Percentiles rank a stretch among this genome's conserved stretches.
Evolutionary conservation across 1,140 invertebrate species (phyloP).

Genomic region (Acromyrmex charruanus): DNA sequence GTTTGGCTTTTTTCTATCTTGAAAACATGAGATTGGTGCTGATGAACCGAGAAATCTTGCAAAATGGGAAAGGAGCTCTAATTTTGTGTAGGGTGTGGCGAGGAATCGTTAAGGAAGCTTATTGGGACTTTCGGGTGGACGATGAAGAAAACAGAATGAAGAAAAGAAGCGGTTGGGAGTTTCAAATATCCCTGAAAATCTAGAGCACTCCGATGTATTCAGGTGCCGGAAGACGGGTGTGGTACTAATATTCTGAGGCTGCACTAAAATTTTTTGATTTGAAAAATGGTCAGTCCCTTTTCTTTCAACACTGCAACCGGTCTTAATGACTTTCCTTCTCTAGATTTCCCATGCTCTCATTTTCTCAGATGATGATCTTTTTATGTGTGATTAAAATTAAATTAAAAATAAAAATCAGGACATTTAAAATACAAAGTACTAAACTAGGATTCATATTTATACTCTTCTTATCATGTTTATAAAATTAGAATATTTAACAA

Average conservation of each 20-base stretch:
- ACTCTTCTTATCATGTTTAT: neutral
- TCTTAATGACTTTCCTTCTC: constrained; percentile 42
- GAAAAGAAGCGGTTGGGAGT: constrained; percentile 51
- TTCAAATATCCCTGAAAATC: constrained; percentile 66
- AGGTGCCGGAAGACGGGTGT: constrained; percentile 76
- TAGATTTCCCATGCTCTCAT: constrained; percentile 1
- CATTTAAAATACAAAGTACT: neutral
- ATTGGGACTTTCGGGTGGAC: constrained; percentile 24
- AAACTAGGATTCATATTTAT: neutral
- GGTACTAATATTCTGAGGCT: constrained; percentile 57
- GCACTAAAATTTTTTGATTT: constrained; percentile 56
- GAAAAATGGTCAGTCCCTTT: constrained; percentile 62
- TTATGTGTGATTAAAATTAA: neutral
- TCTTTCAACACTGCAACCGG: constrained; percentile 39
- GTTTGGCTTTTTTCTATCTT: constrained; percentile 45
- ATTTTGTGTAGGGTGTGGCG: constrained; percentile 72
- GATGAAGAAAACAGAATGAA: constrained; percentile 53
- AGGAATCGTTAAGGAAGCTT: constrained; percentile 71
- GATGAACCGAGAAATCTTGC: constrained; percentile 63
- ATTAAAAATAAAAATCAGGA: neutral
- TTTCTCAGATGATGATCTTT: neutral
- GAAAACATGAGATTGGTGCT: constrained; percentile 25
- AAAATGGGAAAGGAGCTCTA: constrained; percentile 59
- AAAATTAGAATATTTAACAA: neutral
- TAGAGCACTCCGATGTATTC: constrained; percentile 56